phyloP scores from a whole-genome alignment of 2,797 vertebrate species.

The Astyanax mexicanus region DNA sequence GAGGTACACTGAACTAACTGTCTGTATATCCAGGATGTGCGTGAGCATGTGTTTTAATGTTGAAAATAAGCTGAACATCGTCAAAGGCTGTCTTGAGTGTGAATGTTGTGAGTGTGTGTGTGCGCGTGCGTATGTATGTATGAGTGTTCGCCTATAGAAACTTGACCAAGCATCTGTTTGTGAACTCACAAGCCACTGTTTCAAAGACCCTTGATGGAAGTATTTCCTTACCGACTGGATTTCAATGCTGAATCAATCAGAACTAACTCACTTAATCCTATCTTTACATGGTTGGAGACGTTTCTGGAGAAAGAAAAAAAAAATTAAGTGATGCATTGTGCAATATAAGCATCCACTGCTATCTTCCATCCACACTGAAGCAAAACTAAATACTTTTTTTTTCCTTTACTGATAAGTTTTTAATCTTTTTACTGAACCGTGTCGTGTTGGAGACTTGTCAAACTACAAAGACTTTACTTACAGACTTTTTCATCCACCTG shows the following conservation, averaged over 20 bases:
- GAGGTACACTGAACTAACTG: constrained; percentile 65
- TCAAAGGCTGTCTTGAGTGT: constrained; percentile 29
- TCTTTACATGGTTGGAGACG: constrained; percentile 61
- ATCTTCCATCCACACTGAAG: constrained; percentile 74
- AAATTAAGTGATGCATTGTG: constrained; percentile 76
- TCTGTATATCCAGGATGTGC: constrained; percentile 56
- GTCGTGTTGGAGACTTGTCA: constrained; percentile 61
- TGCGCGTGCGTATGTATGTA: constrained; percentile 44
- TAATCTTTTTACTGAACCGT: constrained; percentile 47
- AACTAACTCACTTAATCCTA: constrained; percentile 61
- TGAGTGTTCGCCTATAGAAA: constrained; percentile 49
- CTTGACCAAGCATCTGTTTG: constrained; percentile 64
- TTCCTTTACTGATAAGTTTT: background rate
- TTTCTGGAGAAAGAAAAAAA: constrained; percentile 45
- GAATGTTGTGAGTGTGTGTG: constrained; percentile 27
- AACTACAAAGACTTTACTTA: constrained; percentile 67
- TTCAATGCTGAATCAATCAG: constrained; percentile 44
- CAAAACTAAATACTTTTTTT: constrained; percentile 58
- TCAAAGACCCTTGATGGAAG: constrained; percentile 27
- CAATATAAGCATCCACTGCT: constrained; percentile 78
- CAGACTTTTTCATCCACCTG: constrained; percentile 69
- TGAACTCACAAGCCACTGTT: constrained; percentile 61
- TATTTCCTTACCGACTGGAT: constrained; percentile 36
- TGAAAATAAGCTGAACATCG: no score
- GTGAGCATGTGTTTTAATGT: constrained; percentile 1